Conservation (phyloP, 2,888 invertebrate genomes). For the Acholoe squamosa region DNA sequence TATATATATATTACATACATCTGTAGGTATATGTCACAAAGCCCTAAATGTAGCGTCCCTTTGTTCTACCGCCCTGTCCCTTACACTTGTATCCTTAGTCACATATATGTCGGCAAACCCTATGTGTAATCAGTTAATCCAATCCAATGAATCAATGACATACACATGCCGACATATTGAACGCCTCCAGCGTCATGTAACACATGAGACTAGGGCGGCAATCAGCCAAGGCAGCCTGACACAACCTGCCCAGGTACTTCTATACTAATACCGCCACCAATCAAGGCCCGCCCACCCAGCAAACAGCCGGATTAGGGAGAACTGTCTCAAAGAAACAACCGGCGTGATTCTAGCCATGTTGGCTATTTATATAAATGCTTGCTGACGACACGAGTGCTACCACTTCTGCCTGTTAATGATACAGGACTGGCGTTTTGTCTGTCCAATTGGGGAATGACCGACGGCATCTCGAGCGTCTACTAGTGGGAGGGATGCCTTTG, state of each 20-base stretch:
- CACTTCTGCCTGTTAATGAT: neutral
- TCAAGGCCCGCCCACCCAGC: neutral
- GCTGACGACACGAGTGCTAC: neutral
- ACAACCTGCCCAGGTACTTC: neutral
- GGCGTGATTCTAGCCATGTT: neutral
- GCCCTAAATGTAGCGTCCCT: neutral
- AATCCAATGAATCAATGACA: constrained; percentile 3
- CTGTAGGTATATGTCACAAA: neutral
- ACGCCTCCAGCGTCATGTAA: neutral
- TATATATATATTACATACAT: neutral
- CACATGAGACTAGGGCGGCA: neutral
- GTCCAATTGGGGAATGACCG: too few relatives aligned
- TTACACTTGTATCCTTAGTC: neutral
- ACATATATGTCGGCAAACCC: neutral
- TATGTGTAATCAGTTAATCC: neutral
- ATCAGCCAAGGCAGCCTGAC: neutral
- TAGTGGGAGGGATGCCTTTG: too few relatives aligned
- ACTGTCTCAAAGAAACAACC: neutral
- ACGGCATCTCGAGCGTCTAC: too few relatives aligned
- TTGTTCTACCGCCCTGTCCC: neutral
- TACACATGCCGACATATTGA: neutral
- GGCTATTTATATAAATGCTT: constrained; percentile 13
- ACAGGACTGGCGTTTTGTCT: too few relatives aligned
- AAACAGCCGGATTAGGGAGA: neutral
- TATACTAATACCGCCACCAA: neutral